Evolutionary conservation across 2,797 vertebrate species (phyloP), one percentile per base, ranked within the genome.

Genomic region (Cossypha niveicapilla): DNA sequence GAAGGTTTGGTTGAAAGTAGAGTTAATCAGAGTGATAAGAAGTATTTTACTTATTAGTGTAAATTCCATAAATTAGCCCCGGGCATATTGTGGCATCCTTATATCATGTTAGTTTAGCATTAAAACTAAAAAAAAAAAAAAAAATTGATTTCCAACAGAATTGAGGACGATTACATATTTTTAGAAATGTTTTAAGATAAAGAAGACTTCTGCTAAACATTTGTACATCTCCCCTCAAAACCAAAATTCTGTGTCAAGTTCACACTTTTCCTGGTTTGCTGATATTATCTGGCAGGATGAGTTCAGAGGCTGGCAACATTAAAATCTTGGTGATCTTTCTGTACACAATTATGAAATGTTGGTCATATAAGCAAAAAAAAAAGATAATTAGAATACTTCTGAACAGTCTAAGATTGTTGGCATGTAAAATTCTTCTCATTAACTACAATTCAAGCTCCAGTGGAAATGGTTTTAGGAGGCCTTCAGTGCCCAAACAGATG

Each of bases 381-480:
- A 30, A 37, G 32, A 41, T 56, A 88, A 92, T 88, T 86, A 79
- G 77, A 70, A 42, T 78, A 78, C n/a, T 87, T 90, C 57, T 85
- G 75, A 85, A 79, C 34, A 71, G 57, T n/a, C 61, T 47, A 54
- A 73, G 54, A 37, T 48, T 74, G 44, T 93, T 90, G 75, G 78
- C 61, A 57, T 89, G 39, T 65, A 58, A 93, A 83, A 77, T 88
- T 89, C 51, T 90, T 70, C 77, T 92, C 35, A 68, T 96, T 94
- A 95, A 68, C 53, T 83, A 34, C 37, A 91, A 77, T 94, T 95
- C 75, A 91, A 60, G 86, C 84, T 93, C 68, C 61, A 60, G n/a
- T 78, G 75, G 54, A 90, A 92, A 91, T 11, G 34, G 19, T 48
- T 95, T 90, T 90, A 87, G 53, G 63, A 81, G 62, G 54, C 66